Evolutionary conservation across 1,140 invertebrate genomes (phyloP).

Genomic region (Drosophila kurseongensis): DNA sequence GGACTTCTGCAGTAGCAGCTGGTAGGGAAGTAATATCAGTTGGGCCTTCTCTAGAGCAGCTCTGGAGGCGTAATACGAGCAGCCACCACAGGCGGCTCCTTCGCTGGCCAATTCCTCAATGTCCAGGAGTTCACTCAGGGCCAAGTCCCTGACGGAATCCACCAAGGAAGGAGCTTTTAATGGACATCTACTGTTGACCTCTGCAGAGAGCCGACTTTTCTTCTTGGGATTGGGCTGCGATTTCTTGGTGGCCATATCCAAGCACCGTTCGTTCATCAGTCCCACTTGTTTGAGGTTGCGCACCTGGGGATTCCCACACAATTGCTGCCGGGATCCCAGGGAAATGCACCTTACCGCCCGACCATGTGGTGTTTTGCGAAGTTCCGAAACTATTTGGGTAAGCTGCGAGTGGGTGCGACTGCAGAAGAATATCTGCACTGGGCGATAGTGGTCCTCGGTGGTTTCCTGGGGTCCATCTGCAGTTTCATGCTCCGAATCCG

Average conservation of each 20-base stretch:
- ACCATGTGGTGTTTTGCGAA: slow-evolving; percentile 93
- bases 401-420: slow-evolving; percentile 98
- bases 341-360: slow-evolving; percentile 91
- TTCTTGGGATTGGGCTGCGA: slow-evolving; percentile 88
- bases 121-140: slow-evolving; percentile 91
- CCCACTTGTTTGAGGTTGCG: slow-evolving; percentile 90
- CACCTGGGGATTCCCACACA: slow-evolving; percentile 95
- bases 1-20: slow-evolving; percentile 93
- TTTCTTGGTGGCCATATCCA: slow-evolving; percentile 88
- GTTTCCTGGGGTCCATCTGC: slow-evolving; percentile 85
- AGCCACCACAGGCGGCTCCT: slow-evolving; percentile 90
- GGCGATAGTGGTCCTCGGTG: slow-evolving; percentile 71
- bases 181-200: slow-evolving; percentile 85
- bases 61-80: slow-evolving; percentile 96
- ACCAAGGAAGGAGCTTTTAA: slow-evolving; percentile 90
- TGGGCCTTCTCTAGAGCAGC: slow-evolving; percentile 92
- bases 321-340: slow-evolving; percentile 95
- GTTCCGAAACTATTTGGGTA: slow-evolving; percentile 96
- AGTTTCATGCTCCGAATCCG: slow-evolving; percentile 48
- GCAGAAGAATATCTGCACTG: slow-evolving; percentile 94
- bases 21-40: slow-evolving; percentile 92
- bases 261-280: slow-evolving; percentile 97
- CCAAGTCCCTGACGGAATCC: slow-evolving; percentile 87
- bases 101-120: slow-evolving; percentile 93
- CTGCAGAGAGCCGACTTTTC: slow-evolving; percentile 79